Base-by-base conservation (phyloP, 2,113 vertebrate genomes). In the Rhea pennata region DNA sequence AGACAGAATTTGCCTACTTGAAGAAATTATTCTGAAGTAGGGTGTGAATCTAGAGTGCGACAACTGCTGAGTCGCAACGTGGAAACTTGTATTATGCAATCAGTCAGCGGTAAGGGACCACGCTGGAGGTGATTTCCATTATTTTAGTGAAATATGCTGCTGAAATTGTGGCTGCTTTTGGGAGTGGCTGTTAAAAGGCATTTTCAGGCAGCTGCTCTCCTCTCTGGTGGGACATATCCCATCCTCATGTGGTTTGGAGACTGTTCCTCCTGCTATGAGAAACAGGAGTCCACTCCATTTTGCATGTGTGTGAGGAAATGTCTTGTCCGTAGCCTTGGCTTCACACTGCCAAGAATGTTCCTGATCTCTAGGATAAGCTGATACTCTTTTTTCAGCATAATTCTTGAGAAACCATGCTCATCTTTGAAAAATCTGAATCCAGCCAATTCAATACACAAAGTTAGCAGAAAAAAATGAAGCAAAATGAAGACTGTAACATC, bases 401-500 rank as follows among this genome's bases (percentile, higher is more conserved):
- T 69, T 89, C 77, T 84, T n/a, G 62, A 89, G 53, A 58, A 84
- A 65, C 10, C 76, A 80, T n/a, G 3, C n/a, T 69, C 44, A 2
- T 44, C 48, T 89, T 78, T 77, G 54, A 85, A 88, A 94, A 74
- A 50, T 46, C 40, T 65, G 44, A 81, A 84, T 48, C 21, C 70
- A 92, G 74, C 16, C 88, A 91, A 44, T 31, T 87, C 61, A 96
- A 92, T 17, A 51, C 48, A 90, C 42, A 65, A 40, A 92, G 80
- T 90, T 82, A 95, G 67, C 75, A 93, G 92, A 87, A 92, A 75
- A 27, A 78, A 86, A n/a, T 51, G 36, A 36, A 84, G 80, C 40
- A 78, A 71, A 92, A 69, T 17, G 48, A 94, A 84, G 79, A 5
- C 83, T 93, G 65, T 88, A 81, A 56, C 39, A 62, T 84, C 58